Base-by-base conservation (phyloP, 92 coral and sea anemone species). In the Porites divaricata region DNA sequence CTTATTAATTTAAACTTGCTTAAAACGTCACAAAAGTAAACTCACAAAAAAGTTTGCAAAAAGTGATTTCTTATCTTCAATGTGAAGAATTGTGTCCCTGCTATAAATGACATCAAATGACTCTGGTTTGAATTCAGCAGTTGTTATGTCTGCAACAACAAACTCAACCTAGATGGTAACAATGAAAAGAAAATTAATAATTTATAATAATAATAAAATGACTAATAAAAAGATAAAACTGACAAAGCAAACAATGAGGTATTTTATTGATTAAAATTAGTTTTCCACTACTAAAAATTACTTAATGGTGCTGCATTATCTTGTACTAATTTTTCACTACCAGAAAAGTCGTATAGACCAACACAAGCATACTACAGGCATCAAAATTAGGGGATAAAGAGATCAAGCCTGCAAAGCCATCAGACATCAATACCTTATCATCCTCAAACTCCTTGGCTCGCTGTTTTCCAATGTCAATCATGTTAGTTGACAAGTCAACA, bases 101-200 rank as follows among this genome's bases (percentile, higher is more conserved):
- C 95, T 90, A 75, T 96, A 96, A 51, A 96, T 84, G 8, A 96
- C 95, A 88, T 96, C 99, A 91, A 96, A 96, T 1, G 99, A 90
- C 71, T 66, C 94, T 19, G 96, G 93, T 72, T 83, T 79, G 74
- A 91, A 96, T 2, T 85, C 75, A 9, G 95, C 98, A 45, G 91
- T 86, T 68, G 95, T 89, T 74, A 93, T 92, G 76, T 96, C 99
- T 81, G 88, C 87, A 10, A 96, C 90, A n/a, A 79, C 89, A 79
- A 95, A 88, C 9, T 90, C 89, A 68, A 93, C 96, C 98, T 95
- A 26, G 5, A 72, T n/a, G 45, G 25, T 85, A 50, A n/a, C 53
- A 49, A 56, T 1, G 58, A 68, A 8, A 49, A 75, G 20, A 26
- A 17, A 20, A 9, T 56, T 25, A 21, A 2, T 13, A 57, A 11